Base-by-base conservation (phyloP, 2,113 vertebrate species). In the Orientallactaga bullata region DNA sequence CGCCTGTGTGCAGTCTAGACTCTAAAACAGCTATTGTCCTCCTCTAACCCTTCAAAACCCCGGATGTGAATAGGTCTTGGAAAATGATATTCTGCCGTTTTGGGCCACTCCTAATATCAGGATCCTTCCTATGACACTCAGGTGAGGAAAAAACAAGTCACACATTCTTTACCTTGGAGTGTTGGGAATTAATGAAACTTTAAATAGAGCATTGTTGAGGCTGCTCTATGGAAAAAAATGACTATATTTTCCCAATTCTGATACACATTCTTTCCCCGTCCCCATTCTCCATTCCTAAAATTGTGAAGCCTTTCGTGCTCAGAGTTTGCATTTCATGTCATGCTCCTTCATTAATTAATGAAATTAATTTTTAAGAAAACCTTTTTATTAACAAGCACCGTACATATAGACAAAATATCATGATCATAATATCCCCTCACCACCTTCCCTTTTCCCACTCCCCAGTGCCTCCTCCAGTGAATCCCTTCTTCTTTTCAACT, bases 111-210 rank as follows among this genome's bases (percentile, higher is more conserved):
- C 13, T 32, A 74, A 24, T 58, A 66, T 8, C 24, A 39, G 15
- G 30, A 26, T 84, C 37, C 93, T 95, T 92, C 83, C 80, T 68
- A n/a, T 35, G 66, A 60, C 30, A 72, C 21, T 66, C 61, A 87
- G 66, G 82, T 80, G 21, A 93, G 73, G 90, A 84, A 94, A 94
- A 87, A 95, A 81, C 63, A 94, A 95, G 78, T 79, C 85, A 85
- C 6, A 23, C 9, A 30, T 55, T 85, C 72, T 85, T 95, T 80
- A 81, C 89, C 55, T 97, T 77, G 47, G 58, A 63, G 51, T 92
- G 78, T 23, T 88, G 68, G 68, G 69, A 88, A 94, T 77, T 71
- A 35, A 66, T 30, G 26, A 23, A 63, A 35, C 66, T 88, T 95
- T 85, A 88, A 95, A 90, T 86, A 94, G 51, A 65, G 58, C 73